Evolutionary conservation across 2,888 invertebrate species (phyloP), one percentile per base, ranked within the genome.

Genomic region (Eilema depressum): DNA sequence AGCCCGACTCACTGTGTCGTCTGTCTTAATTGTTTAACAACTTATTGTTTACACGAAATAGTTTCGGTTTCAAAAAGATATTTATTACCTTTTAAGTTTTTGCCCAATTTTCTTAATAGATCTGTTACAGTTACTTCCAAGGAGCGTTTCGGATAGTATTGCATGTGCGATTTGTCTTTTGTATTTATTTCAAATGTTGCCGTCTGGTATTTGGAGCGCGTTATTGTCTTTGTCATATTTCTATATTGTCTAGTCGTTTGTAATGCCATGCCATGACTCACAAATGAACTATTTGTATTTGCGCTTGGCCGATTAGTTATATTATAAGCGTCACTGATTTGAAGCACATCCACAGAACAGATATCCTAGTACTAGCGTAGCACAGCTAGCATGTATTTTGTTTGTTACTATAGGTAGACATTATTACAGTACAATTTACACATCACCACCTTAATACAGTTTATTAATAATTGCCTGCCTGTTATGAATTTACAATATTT

Each of bases 21-120:
- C 89, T 86, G 89, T 89, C 89, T 90, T 91, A 91, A 93, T 93
- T 92, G 89, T 91, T 88, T 91, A 88, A 91, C 89, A 91, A 89
- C 86, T 87, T 86, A 85, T 88, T 87, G 85, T 89, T 86, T 84
- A 79, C 78, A 75, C 77, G 84, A 84, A 83, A 83, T 83, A 75
- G 68, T 71, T 75, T 77, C 70, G 75, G 71, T 78, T 69, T 70
- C 66, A 70, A 76, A 77, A 72, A 74, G 68, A 66, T 77, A 68
- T 68, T 66, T 79, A 80, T 80, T 78, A 75, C 74, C 68, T 71
- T 75, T 74, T 65, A 78, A 62, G 69, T 77, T 77, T 77, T 77
- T 71, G 79, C 74, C 37, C 68, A 71, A 68, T 64, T 17, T 69
- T 66, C 33, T 41, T 77, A 79, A 76, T 77, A 83, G 79, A 82